Conservation (phyloP, 64 coral and sea anemone species). For the Montipora cactus region DNA sequence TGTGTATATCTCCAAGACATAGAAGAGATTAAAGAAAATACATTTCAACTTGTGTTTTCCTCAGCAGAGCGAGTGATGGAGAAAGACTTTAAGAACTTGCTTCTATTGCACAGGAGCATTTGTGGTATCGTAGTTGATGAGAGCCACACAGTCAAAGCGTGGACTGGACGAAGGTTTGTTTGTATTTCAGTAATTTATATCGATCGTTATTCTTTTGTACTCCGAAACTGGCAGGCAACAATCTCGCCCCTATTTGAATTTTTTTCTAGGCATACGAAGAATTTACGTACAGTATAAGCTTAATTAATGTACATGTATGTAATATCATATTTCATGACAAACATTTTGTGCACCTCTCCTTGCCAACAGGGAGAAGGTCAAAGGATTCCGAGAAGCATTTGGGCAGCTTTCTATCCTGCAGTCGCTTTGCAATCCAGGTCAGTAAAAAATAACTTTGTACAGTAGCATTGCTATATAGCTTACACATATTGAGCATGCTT, state of each 20-base stretch:
- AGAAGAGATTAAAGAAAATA: not conserved
- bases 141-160: conserved; percentile 28
- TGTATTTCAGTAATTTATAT: not conserved
- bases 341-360: not conserved
- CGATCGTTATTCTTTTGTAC: not conserved
- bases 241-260: no score
- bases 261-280: not conserved
- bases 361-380: conserved; percentile 10
- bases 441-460: not conserved
- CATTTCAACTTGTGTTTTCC: not conserved
- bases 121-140: conserved; percentile 3
- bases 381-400: conserved; percentile 26
- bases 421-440: conserved; percentile 16
- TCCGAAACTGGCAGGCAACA: not conserved
- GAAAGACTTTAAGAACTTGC: not conserved
- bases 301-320: not conserved
- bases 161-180: conserved; percentile 12
- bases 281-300: not conserved
- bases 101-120: not conserved
- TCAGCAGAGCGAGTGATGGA: conserved; percentile 14
- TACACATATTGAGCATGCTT: no score
- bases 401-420: conserved; percentile 32
- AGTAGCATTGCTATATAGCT: not conserved
- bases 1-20: not conserved
- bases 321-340: not conserved